Evolutionary conservation across 2,113 vertebrate genomes (phyloP).

Genomic region (Rhagologus leucostigma): DNA sequence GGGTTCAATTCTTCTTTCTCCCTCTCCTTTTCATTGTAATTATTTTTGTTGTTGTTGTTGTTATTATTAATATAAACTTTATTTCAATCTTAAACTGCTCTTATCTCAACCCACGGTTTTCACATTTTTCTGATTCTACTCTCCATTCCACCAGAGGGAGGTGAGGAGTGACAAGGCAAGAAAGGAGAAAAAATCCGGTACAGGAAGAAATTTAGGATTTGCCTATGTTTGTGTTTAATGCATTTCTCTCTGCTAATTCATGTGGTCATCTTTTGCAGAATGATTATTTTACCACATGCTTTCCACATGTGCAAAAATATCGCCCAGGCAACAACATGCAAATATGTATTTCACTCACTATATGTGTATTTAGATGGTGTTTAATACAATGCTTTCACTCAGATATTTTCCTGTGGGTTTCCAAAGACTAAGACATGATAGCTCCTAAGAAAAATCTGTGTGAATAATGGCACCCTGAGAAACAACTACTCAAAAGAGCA

Average conservation of each 20-base stretch:
- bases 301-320: neutral
- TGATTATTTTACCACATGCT: neutral
- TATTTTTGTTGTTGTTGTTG: neutral
- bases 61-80: neutral
- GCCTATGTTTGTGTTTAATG: neutral
- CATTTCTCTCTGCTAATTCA: neutral
- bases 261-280: neutral
- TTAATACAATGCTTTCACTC: neutral
- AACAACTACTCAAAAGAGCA: neutral
- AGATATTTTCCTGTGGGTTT: neutral
- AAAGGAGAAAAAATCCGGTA: neutral
- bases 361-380: neutral
- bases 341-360: neutral
- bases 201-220: neutral
- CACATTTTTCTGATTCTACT: neutral
- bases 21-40: neutral
- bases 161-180: neutral
- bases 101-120: accelerated
- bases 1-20: neutral
- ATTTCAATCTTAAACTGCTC: neutral
- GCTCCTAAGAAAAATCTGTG: neutral
- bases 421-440: neutral
- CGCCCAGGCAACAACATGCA: neutral
- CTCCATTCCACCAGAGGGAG: neutral
- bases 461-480: neutral